phyloP scores from a whole-genome alignment of 2,113 vertebrate species.

The Rhipidura dahli region DNA sequence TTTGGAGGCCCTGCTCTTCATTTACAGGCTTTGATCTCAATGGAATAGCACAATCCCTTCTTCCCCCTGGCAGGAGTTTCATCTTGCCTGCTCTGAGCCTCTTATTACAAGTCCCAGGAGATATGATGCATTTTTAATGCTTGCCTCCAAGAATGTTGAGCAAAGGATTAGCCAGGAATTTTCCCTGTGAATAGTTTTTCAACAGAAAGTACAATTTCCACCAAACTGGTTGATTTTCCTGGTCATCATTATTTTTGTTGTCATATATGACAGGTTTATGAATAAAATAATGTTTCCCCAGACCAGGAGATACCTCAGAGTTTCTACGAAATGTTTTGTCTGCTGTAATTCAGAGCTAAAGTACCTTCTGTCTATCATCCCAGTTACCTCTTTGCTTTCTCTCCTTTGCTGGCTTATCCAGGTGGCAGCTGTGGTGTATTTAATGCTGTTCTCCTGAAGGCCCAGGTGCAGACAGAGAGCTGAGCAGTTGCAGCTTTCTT shows the following conservation, averaged over 20 bases:
- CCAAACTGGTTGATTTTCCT: neutral
- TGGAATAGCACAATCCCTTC: neutral
- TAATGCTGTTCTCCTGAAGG: neutral
- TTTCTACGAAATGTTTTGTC: neutral
- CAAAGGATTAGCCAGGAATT: neutral
- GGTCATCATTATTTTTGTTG: neutral
- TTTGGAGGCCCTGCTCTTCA: neutral
- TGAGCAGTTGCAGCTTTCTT: neutral
- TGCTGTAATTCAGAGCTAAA: neutral
- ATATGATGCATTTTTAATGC: neutral
- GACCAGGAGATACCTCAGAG: neutral
- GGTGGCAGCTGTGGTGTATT: neutral
- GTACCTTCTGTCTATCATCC: neutral
- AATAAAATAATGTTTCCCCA: neutral
- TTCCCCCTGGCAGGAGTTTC: neutral
- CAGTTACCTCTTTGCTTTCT: neutral
- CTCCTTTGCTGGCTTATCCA: neutral
- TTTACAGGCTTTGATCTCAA: neutral
- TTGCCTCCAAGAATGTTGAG: neutral
- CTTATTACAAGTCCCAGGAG: neutral
- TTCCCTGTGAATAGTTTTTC: neutral
- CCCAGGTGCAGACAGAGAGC: neutral
- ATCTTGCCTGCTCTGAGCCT: neutral
- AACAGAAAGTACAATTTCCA: neutral
- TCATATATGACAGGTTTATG: neutral